Base-by-base conservation (phyloP, 2,113 vertebrate genomes). In the Hymenochirus boettgeri region DNA sequence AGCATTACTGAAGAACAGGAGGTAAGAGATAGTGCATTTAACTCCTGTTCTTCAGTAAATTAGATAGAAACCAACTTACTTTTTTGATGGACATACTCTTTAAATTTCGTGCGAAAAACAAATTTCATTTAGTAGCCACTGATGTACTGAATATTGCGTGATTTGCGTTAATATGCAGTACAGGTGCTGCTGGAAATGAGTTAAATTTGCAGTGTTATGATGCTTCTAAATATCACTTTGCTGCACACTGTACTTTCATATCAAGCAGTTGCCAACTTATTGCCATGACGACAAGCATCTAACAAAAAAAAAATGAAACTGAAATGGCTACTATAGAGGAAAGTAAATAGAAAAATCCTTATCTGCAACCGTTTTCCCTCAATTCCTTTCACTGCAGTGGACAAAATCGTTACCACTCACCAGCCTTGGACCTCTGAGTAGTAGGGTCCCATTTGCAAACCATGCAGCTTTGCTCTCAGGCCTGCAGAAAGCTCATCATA, bases 401-500 rank as follows among this genome's bases (percentile, higher is more conserved):
- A 21, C 22, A 46, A 7, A 22, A 23, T 33, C 18, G 1, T 11
- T n/a, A 53, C 22, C 4, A 33, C 23, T 50, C 55, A 21, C 18
- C 9, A 24, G 25, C 35, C 33, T 13, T n/a, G 33, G 27, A 22
- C 18, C 18, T 61, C 48, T 24, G 23, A 8, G 6, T 7, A 37
- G 12, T 19, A 7, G n/a, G 11, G 24, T 46, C 63, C 23, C 35
- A 46, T 23, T 18, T 54, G 58, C 13, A 57, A 70, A 60, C n/a
- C 10, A 31, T 27, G 19, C 22, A 52, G 8, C 35, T 19, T 7
- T 60, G 24, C 11, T 24, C 51, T 51, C 58, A 71, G 61, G 65
- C 79, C 72, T 65, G 67, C 55, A 74, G 57, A 67, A 55, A 65
- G 58, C 37, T 57, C 42, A 6, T 69, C 74, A 77, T 22, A 55